Evolutionary conservation across 1,140 invertebrate genomes (phyloP), one percentile per base, ranked within the genome.

Genomic region (Cotesia glomerata): DNA sequence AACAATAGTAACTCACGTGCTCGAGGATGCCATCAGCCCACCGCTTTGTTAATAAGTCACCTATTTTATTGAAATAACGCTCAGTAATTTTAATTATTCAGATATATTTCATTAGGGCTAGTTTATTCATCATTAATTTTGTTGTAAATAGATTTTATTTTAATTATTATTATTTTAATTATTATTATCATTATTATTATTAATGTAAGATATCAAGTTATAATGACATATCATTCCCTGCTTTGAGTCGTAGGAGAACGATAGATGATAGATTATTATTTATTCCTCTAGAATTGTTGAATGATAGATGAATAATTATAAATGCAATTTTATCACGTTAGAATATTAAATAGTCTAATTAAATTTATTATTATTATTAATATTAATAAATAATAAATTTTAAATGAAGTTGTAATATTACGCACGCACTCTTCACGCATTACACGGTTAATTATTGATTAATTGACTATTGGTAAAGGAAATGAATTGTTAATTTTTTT

Each of bases 171-270:
- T 26, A 26, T 26, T 26, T 26, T 26, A 26, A 26, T 26, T 26
- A 26, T 26, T 18, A 18, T 18, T 18, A 18, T 18, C 5, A 39
- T 39, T 45, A 45, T 45, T 45, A 45, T 49, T 51, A 51, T 14
- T 54, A 32, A 36, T 65, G 39, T 65, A 65, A 65, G 39, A 65
- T 65, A 65, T 65, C 36, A 65, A 51, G 9, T 65, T 51, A 39
- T 51, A 51, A 58, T 54, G n/a, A 72, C 70, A 72, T 72, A 72
- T 72, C 70, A 72, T 72, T 72, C 70, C 70, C 63, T 72, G 70
- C 63, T 72, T 72, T 71, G 62, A 35, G 51, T 65, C 62, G 49
- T 72, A 72, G 63, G 70, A 18, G 63, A 72, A 72, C 51, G 62
- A 71, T 71, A 71, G 61, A 14, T 66, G 49, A 45, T 45, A 45